Evolutionary conservation across 2,797 vertebrate species (phyloP).

Genomic region (Syngnathus rostellatus): DNA sequence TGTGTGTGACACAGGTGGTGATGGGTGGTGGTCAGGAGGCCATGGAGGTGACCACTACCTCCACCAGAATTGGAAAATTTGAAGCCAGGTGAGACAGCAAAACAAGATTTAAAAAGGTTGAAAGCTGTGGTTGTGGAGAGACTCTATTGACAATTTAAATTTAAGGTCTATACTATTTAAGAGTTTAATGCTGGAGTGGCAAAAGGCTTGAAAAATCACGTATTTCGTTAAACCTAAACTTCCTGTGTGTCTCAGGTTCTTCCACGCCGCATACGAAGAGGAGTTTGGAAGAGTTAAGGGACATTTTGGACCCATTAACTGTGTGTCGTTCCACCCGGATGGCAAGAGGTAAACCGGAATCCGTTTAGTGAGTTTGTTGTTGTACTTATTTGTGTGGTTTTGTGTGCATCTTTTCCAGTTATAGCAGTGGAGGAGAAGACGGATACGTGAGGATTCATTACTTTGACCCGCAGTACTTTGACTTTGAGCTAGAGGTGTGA

Average conservation of each 20-base stretch:
- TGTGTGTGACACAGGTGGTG: conserved; percentile 75
- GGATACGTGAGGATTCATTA: conserved; percentile 95
- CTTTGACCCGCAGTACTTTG: conserved; percentile 96
- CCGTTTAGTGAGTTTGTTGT: background rate
- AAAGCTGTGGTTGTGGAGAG: too few relatives aligned
- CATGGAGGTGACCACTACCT: conserved; percentile 98
- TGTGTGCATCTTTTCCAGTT: conserved; percentile 62
- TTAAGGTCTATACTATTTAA: too few relatives aligned
- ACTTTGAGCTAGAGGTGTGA: conserved; percentile 90
- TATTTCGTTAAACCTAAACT: background rate
- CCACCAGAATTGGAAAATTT: conserved; percentile 97
- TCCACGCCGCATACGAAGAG: conserved; percentile 93
- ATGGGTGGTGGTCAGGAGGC: conserved; percentile 97
- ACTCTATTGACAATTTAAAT: too few relatives aligned
- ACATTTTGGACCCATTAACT: conserved; percentile 97
- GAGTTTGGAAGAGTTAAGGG: conserved; percentile 97
- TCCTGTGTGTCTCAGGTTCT: conserved; percentile 74
- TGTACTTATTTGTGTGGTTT: background rate
- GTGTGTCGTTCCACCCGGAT: conserved; percentile 93
- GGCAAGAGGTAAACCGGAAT: conserved; percentile 81
- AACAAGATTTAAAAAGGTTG: too few relatives aligned
- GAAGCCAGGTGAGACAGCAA: conserved; percentile 81
- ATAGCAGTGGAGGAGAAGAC: conserved; percentile 95
- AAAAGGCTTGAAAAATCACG: too few relatives aligned
- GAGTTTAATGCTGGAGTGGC: too few relatives aligned